These are phyloP conservation scores for Anniella stebbinsi DNA, from an alignment of 2,797 vertebrate species.

Conservation along the genomic window DNA sequence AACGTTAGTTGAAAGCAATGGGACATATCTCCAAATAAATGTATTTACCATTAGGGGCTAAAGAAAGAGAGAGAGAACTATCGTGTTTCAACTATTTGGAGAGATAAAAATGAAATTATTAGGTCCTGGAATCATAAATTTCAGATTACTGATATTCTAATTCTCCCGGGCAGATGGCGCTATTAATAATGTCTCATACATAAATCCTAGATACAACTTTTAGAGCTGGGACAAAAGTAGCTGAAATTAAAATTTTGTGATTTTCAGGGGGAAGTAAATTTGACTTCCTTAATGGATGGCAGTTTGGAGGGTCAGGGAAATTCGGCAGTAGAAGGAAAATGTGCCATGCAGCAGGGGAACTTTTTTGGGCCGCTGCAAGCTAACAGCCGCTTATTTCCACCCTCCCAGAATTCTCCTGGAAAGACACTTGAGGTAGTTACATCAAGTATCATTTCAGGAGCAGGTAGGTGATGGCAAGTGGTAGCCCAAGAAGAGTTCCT, in stretches of 20 bases:
- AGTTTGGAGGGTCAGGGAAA: background rate
- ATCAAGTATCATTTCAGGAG: background rate
- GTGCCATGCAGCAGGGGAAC: background rate
- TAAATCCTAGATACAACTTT: background rate
- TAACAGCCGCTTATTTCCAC: background rate
- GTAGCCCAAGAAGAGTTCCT: background rate
- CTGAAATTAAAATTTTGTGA: background rate
- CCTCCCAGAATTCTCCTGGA: background rate
- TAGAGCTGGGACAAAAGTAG: background rate
- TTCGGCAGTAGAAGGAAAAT: background rate
- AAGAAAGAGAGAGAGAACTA: background rate
- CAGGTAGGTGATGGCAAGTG: background rate
- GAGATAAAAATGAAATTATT: background rate
- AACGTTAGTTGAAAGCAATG: background rate
- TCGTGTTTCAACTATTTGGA: background rate
- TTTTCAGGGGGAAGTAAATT: background rate
- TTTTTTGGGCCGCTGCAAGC: background rate
- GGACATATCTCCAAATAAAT: background rate
- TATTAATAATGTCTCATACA: background rate
- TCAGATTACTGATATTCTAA: background rate
- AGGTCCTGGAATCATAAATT: background rate
- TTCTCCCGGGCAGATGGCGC: background rate
- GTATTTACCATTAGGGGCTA: background rate
- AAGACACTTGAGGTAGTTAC: background rate
- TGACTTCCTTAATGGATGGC: background rate